A percentile compares a stretch with the other conserved stretches of the same genome.
phyloP scores from a whole-genome alignment of 1,140 invertebrate genomes.

The Pissodes strobi region DNA sequence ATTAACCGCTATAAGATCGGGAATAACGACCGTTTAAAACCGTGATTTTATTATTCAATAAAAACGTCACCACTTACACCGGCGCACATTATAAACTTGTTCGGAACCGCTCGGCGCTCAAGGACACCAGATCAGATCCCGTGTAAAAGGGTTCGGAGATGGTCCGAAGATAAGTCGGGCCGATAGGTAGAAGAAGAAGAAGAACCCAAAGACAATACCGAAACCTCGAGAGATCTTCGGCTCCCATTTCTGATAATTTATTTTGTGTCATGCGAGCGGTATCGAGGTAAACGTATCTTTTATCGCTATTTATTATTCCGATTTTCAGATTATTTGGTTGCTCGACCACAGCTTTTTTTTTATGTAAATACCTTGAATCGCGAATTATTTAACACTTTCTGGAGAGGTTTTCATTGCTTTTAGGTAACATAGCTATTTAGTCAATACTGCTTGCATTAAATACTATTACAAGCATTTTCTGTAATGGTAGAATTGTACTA shows the following conservation, averaged over 20 bases:
- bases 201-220: slow-evolving; percentile 30
- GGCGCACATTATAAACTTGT: slow-evolving; percentile 30
- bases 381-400: not conserved
- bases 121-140: slow-evolving; percentile 28
- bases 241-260: slow-evolving; percentile 30
- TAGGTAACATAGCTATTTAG: too few species aligned
- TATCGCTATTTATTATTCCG: slow-evolving; percentile 34
- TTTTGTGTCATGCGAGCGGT: slow-evolving; percentile 29
- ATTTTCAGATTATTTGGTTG: slow-evolving; percentile 26
- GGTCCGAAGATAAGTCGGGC: slow-evolving; percentile 14
- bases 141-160: slow-evolving; percentile 30
- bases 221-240: slow-evolving; percentile 22
- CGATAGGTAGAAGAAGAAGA: slow-evolving; percentile 22
- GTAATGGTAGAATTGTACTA: too few species aligned
- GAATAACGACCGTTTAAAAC: slow-evolving; percentile 26
- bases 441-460: too few species aligned
- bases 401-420: too few species aligned
- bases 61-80: slow-evolving; percentile 21
- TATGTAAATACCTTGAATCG: slow-evolving; percentile 13
- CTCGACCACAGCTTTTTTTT: not conserved
- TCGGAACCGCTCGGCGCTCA: slow-evolving; percentile 10
- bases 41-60: slow-evolving; percentile 32
- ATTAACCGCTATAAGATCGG: not conserved
- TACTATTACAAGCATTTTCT: too few species aligned
- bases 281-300: slow-evolving; percentile 34